phyloP scores from a whole-genome alignment of 2,113 vertebrate genomes.

The Coptodon bakossiorum region DNA sequence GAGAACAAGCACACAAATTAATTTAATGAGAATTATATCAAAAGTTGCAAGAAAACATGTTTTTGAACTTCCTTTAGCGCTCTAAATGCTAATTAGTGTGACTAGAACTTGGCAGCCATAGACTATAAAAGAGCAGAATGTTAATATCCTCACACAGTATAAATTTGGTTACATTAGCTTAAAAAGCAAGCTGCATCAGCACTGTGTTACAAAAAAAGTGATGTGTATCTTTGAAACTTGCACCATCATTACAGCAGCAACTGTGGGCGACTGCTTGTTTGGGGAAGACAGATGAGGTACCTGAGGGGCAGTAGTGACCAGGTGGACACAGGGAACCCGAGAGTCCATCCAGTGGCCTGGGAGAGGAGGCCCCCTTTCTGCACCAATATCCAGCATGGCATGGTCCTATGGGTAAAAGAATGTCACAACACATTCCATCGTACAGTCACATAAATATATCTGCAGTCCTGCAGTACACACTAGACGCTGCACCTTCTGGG shows the following conservation, averaged over 20 bases:
- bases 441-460: background rate
- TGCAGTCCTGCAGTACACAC: background rate
- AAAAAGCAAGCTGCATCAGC: background rate
- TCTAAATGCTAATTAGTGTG: conserved; percentile 36
- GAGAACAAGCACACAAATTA: conserved; percentile 1
- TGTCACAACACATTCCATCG: background rate
- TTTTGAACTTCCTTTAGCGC: conserved; percentile 18
- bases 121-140: background rate
- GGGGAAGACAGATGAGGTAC: conserved; percentile 49
- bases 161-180: conserved; percentile 28
- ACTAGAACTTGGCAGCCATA: conserved; percentile 36
- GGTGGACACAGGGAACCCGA: conserved; percentile 76
- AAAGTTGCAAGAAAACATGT: conserved; percentile 19
- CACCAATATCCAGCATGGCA: conserved; percentile 87
- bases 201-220: background rate
- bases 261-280: background rate
- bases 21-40: background rate
- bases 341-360: conserved; percentile 69
- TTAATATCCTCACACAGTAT: background rate
- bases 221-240: background rate
- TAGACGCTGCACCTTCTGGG: background rate
- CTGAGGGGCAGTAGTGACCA: conserved; percentile 83
- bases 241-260: background rate
- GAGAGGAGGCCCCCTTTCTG: conserved; percentile 65
- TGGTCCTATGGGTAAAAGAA: conserved; percentile 61